phyloP scores from a whole-genome alignment of 2,113 vertebrate genomes.

The Hypanus sabinus region DNA sequence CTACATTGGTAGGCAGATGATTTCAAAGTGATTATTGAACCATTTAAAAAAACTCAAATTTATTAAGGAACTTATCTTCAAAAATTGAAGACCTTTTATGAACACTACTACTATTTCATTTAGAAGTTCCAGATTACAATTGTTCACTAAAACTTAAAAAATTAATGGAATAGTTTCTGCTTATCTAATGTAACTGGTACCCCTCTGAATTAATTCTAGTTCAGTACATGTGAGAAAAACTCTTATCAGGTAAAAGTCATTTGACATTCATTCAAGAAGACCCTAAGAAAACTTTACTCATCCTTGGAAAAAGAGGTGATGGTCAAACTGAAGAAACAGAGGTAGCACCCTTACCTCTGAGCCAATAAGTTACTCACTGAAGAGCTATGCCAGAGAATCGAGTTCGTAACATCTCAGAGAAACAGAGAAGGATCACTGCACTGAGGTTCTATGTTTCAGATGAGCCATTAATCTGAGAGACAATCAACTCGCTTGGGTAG shows the following conservation, averaged over 20 bases:
- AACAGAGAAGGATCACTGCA: neutral
- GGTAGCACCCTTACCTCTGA: neutral
- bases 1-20: neutral
- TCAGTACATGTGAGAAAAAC: neutral
- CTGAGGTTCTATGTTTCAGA: neutral
- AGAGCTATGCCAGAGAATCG: neutral
- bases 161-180: neutral
- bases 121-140: neutral
- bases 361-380: neutral
- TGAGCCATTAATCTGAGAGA: neutral
- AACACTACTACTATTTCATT: too few relatives aligned
- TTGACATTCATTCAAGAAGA: neutral
- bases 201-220: too few relatives aligned
- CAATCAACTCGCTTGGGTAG: neutral
- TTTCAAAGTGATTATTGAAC: neutral
- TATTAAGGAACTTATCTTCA: neutral
- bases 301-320: neutral
- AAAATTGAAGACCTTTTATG: neutral
- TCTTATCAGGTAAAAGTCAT: neutral
- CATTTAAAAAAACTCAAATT: neutral
- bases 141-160: neutral
- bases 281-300: neutral
- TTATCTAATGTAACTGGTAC: neutral
- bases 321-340: neutral
- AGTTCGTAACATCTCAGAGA: neutral